phyloP scores from a whole-genome alignment of 2,888 invertebrate species.

The Bombyx huttoni region DNA sequence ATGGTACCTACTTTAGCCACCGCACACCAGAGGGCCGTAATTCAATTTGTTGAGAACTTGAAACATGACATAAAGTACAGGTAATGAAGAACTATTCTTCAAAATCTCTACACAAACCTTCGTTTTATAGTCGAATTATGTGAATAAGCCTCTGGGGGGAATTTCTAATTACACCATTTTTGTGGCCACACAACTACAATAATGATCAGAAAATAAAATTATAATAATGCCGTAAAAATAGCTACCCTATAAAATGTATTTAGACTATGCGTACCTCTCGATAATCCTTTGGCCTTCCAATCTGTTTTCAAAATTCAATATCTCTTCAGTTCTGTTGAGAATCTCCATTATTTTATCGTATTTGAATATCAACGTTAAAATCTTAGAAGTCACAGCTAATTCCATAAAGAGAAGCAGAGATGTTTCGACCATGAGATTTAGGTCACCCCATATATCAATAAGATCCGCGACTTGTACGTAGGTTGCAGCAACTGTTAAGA shows the following conservation, averaged over 20 bases:
- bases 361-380: not conserved
- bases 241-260: not conserved
- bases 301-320: not conserved
- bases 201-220: too few species aligned
- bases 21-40: too few species aligned
- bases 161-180: too few species aligned
- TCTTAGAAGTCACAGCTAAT: not conserved
- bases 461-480: not conserved
- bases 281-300: not conserved
- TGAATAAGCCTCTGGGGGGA: too few species aligned
- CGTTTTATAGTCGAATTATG: too few species aligned
- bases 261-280: not conserved
- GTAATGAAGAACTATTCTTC: too few species aligned
- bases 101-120: too few species aligned
- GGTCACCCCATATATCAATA: not conserved
- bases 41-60: too few species aligned
- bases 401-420: not conserved
- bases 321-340: not conserved
- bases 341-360: not conserved
- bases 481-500: not conserved
- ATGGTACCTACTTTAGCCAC: too few species aligned
- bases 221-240: too few species aligned
- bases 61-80: too few species aligned
- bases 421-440: not conserved
- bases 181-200: too few species aligned